Percentiles rank a stretch among this genome's conserved stretches.
These are phyloP conservation scores for Pachydiplax longipennis DNA, from an alignment of 2,888 invertebrate genomes.

Conservation along the genomic window DNA sequence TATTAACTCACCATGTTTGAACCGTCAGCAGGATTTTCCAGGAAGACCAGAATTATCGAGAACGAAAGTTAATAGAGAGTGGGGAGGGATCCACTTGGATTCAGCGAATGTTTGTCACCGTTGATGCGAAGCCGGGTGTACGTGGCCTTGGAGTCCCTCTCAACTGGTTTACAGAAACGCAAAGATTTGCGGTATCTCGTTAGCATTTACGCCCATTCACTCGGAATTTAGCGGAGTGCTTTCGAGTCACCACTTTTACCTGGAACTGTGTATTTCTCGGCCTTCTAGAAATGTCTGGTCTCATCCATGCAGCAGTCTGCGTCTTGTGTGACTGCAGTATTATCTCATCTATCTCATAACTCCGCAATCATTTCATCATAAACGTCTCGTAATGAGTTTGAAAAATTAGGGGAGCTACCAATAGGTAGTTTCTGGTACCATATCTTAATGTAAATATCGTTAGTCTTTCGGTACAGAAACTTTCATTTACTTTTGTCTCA, in stretches of 20 bases:
- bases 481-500: no score
- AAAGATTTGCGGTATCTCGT: background rate
- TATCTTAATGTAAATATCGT: no score
- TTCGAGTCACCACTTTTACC: background rate
- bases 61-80: background rate
- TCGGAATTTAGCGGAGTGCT: background rate
- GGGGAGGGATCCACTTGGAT: background rate
- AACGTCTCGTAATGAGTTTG: no score
- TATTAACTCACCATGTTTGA: no score
- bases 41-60: background rate
- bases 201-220: background rate
- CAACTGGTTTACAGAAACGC: background rate
- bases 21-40: no score
- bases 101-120: background rate
- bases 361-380: no score
- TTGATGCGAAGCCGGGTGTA: background rate
- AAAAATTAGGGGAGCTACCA: no score
- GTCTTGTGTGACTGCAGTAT: background rate
- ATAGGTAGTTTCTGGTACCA: no score
- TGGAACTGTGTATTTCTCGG: background rate
- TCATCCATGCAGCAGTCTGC: background rate
- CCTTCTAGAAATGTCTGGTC: background rate
- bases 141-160: background rate
- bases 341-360: background rate
- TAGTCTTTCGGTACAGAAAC: no score